Conservation (phyloP, 2,888 invertebrate species). For the Tromatobia lineatoria region DNA sequence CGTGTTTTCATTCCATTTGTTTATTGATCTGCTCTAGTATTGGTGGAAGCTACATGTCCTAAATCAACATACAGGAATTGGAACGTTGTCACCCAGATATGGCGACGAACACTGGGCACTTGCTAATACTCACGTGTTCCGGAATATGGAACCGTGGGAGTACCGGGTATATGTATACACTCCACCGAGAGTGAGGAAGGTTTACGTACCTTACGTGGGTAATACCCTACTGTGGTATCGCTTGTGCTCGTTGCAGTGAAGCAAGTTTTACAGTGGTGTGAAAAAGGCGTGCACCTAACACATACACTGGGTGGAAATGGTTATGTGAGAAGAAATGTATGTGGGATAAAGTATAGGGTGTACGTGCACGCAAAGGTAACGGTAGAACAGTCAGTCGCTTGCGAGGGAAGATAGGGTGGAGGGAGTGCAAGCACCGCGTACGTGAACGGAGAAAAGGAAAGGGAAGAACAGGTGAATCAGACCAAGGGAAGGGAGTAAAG, state of each 20-base stretch:
- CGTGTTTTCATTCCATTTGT: conserved; percentile 5
- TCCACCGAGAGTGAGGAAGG: conserved; percentile 38
- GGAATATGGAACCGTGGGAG: conserved; percentile 30
- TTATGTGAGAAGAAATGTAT: conserved; percentile 49
- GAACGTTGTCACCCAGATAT: conserved; percentile 1
- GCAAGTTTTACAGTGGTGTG: conserved; percentile 51
- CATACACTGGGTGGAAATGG: conserved; percentile 30
- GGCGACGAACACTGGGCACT: conserved; percentile 1
- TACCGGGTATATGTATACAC: conserved; percentile 12
- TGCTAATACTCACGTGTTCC: conserved; percentile 32
- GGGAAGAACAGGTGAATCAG: conserved; percentile 27
- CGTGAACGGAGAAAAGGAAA: conserved; percentile 28
- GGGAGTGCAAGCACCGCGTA: conserved; percentile 20
- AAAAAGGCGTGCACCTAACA: conserved; percentile 31
- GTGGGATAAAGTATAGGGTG: conserved; percentile 50
- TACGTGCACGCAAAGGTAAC: conserved; percentile 53
- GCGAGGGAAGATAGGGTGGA: conserved; percentile 18
- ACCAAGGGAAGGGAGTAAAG: conserved; percentile 4
- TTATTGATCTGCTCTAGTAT: background rate
- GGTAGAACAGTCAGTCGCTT: conserved; percentile 32
- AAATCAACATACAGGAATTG: conserved; percentile 25
- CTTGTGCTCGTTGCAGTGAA: conserved; percentile 25
- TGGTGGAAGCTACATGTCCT: background rate
- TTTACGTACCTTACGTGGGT: conserved; percentile 54
- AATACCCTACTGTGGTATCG: background rate